Percentiles rank a stretch among this genome's conserved stretches.
These are phyloP conservation scores for Drosophila neotestacea DNA, from an alignment of 2,888 invertebrate genomes.

Conservation along the genomic window DNA sequence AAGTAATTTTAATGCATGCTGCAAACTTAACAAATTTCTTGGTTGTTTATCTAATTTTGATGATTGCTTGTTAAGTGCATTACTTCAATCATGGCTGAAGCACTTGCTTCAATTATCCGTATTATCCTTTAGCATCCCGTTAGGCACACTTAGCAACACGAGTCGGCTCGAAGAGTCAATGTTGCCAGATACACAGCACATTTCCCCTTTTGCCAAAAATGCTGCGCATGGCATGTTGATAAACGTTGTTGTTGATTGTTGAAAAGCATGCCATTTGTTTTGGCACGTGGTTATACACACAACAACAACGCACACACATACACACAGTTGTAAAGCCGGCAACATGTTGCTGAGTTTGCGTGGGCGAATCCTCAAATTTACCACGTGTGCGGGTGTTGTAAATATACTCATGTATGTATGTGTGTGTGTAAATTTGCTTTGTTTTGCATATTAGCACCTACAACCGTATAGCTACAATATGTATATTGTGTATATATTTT, in stretches of 20 bases:
- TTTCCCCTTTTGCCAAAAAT: slow-evolving; percentile 32
- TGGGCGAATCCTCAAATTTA: slow-evolving; percentile 38
- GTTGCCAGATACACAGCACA: slow-evolving; percentile 2
- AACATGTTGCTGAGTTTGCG: slow-evolving; percentile 73
- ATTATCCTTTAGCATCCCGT: slow-evolving; percentile 4
- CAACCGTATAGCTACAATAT: slow-evolving; percentile 6
- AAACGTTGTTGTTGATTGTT: slow-evolving; percentile 65
- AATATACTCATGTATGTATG: slow-evolving; percentile 3
- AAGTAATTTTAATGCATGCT: neutral
- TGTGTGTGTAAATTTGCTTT: slow-evolving; percentile 24
- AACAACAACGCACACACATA: slow-evolving; percentile 12
- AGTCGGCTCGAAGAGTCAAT: neutral
- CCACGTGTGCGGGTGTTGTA: slow-evolving; percentile 42
- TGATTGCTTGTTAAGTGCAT: neutral
- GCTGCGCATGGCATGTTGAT: slow-evolving; percentile 43
- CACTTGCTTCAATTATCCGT: slow-evolving; percentile 7
- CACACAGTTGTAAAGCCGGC: slow-evolving; percentile 28
- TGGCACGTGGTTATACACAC: slow-evolving; percentile 62
- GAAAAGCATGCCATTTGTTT: slow-evolving; percentile 52
- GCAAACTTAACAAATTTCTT: neutral
- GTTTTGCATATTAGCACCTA: slow-evolving; percentile 36
- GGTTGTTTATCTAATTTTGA: neutral
- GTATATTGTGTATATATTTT: neutral
- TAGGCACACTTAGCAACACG: slow-evolving; percentile 1
- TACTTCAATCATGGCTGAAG: neutral